These are phyloP conservation scores for Gastrophryne carolinensis DNA, from an alignment of 2,797 vertebrate species.

Conservation along the genomic window DNA sequence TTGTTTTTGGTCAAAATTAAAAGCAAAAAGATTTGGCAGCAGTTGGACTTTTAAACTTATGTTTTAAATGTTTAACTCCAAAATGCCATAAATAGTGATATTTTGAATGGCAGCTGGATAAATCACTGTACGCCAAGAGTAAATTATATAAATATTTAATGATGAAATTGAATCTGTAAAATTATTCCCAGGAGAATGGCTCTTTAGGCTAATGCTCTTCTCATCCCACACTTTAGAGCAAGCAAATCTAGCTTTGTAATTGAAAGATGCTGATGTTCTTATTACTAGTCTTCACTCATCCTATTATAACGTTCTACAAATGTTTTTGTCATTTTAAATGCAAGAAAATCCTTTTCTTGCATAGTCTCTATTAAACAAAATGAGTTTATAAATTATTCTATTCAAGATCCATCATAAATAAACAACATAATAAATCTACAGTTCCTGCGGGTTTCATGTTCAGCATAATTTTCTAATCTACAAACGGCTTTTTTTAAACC, in stretches of 20 bases:
- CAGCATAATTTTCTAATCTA: too few relatives aligned
- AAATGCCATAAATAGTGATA: too few relatives aligned
- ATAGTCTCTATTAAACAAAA: not conserved
- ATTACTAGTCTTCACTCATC: not conserved
- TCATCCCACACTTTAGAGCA: not conserved
- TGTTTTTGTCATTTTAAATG: not conserved
- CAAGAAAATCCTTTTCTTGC: not conserved
- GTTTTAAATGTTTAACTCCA: too few relatives aligned
- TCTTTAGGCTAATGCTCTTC: not conserved
- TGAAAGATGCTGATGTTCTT: not conserved
- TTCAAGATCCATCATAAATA: not conserved
- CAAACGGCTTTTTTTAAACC: too few relatives aligned
- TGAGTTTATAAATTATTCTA: not conserved
- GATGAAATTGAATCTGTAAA: constrained; percentile 3
- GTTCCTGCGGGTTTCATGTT: too few relatives aligned
- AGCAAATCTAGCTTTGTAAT: constrained; percentile 8
- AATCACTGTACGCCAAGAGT: not conserved
- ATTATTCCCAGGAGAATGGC: not conserved
- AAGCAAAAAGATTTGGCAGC: too few relatives aligned
- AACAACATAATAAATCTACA: not conserved
- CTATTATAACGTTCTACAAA: not conserved
- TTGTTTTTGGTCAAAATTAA: too few relatives aligned
- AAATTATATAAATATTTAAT: constrained; percentile 23
- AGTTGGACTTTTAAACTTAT: too few relatives aligned
- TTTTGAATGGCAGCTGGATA: not conserved